These are phyloP conservation scores for Acrocephalus arundinaceus DNA, from an alignment of 2,113 vertebrate genomes.

Conservation along the genomic window DNA sequence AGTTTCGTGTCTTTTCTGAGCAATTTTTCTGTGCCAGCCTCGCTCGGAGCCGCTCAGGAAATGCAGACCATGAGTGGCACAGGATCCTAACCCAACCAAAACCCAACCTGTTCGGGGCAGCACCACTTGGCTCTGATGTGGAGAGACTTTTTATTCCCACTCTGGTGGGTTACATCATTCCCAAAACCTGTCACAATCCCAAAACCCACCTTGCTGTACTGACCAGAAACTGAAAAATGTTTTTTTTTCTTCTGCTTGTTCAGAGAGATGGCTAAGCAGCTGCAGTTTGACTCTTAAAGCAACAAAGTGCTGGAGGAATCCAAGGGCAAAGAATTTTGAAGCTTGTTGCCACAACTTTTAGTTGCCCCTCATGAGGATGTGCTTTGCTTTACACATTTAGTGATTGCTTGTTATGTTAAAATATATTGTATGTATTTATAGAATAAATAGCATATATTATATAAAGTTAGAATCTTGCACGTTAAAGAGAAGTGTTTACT, in stretches of 20 bases:
- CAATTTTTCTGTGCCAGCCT: background rate
- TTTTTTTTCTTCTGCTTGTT: background rate
- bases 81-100: background rate
- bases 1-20: slow-evolving; percentile 24
- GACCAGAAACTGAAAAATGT: background rate
- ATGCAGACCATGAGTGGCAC: background rate
- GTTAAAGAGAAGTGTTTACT: background rate
- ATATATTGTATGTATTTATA: background rate
- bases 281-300: background rate
- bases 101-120: background rate
- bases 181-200: background rate
- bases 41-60: background rate
- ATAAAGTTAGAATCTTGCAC: background rate
- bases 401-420: background rate
- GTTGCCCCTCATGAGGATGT: background rate
- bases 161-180: background rate
- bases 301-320: background rate
- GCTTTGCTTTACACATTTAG: background rate
- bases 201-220: background rate
- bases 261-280: background rate
- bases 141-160: background rate
- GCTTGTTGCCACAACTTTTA: background rate
- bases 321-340: background rate
- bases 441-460: background rate
- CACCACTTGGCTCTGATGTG: fast-evolving